Evolutionary conservation across 2,113 vertebrate genomes (phyloP).

Genomic region (Eulemur macaco): DNA sequence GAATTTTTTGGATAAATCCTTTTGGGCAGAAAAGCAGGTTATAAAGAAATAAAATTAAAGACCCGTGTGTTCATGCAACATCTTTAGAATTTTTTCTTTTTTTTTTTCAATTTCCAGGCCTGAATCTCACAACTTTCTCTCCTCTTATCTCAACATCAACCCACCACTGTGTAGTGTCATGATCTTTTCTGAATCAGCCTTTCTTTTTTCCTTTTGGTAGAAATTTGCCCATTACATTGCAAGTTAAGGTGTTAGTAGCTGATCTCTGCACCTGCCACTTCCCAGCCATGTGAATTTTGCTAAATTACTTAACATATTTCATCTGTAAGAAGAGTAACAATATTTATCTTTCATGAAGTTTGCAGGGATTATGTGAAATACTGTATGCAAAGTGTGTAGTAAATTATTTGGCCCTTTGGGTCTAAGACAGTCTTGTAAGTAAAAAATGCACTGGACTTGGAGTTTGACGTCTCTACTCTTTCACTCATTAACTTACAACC

Average conservation of each 20-base stretch:
- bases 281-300: constrained; percentile 9
- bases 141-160: not conserved
- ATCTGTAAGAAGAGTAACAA: not conserved
- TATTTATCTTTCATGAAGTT: not conserved
- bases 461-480: not conserved
- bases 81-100: not conserved
- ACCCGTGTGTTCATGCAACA: not conserved
- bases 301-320: constrained; percentile 12
- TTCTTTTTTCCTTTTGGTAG: not conserved
- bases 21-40: not conserved
- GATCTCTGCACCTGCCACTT: not conserved
- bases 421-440: not conserved
- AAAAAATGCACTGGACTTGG: not conserved
- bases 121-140: not conserved
- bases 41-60: constrained; percentile 45
- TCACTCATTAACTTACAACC: not conserved
- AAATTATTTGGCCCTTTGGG: not conserved
- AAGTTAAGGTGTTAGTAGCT: not conserved
- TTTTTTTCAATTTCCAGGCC: not conserved
- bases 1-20: not conserved
- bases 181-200: not conserved
- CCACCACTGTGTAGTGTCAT: not conserved
- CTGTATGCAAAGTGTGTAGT: not conserved
- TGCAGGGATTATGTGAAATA: not conserved
- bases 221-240: not conserved